Conservation (phyloP, 2,113 vertebrate genomes). For the Leptobrachium leishanense region DNA sequence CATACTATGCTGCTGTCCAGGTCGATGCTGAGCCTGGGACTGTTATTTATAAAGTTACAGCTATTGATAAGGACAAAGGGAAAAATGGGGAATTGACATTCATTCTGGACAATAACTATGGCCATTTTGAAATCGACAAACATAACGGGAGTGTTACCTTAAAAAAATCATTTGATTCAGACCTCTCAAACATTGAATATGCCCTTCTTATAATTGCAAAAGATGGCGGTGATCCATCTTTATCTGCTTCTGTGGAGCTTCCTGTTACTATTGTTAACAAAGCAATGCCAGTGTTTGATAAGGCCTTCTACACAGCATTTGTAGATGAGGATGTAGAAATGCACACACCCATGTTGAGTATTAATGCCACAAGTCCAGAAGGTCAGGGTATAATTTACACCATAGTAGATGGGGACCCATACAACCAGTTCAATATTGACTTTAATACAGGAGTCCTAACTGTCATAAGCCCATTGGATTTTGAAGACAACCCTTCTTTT, state of each 20-base stretch:
- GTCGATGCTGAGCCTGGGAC: conserved; percentile 89
- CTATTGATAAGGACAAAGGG: conserved; percentile 87
- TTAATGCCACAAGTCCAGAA: conserved; percentile 94
- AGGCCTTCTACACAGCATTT: conserved; percentile 85
- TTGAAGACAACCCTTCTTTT: conserved; percentile 78
- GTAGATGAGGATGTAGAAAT: conserved; percentile 86
- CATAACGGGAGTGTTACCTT: conserved; percentile 80
- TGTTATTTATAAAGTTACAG: conserved; percentile 83
- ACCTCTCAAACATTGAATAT: conserved; percentile 91
- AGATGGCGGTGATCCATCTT: conserved; percentile 83
- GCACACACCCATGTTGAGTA: conserved; percentile 86
- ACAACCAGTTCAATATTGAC: conserved; percentile 89
- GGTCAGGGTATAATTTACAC: conserved; percentile 95
- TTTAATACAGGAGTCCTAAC: conserved; percentile 95
- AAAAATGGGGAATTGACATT: conserved; percentile 91
- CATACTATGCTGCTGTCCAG: conserved; percentile 95
- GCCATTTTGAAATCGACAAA: conserved; percentile 92
- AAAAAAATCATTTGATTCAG: conserved; percentile 87
- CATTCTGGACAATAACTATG: conserved; percentile 82
- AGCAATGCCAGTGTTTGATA: conserved; percentile 97
- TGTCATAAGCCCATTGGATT: conserved; percentile 85
- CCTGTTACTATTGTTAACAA: conserved; percentile 95
- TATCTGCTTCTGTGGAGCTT: conserved; percentile 82
- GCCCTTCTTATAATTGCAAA: conserved; percentile 82
- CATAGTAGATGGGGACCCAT: conserved; percentile 87